A percentile compares a stretch with the other conserved stretches of the same genome.
Conservation (phyloP, 2,113 vertebrate genomes). For the Myotis davidii region DNA sequence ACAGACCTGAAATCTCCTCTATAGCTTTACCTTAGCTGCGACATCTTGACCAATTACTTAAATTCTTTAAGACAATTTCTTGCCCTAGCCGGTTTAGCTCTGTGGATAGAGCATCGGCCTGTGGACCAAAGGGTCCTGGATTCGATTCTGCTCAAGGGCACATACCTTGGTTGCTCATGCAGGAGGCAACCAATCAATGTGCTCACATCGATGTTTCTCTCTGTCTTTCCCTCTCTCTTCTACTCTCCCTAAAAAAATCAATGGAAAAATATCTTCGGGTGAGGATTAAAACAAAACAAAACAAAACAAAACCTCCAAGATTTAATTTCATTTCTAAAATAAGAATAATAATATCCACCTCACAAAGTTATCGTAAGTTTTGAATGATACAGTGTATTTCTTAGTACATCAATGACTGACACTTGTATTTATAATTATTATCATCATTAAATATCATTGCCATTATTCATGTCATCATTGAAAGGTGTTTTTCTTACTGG, state of each 20-base stretch:
- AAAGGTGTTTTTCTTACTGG: not conserved
- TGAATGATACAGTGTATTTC: not conserved
- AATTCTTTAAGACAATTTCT: not conserved
- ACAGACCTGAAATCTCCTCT: not conserved
- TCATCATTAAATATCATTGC: not conserved
- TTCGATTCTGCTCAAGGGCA: no score
- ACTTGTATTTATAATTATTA: not conserved
- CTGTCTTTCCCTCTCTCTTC: no score
- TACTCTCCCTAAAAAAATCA: no score
- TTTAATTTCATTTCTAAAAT: not conserved
- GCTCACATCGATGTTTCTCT: no score
- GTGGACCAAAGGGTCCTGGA: no score
- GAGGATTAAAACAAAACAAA: no score
- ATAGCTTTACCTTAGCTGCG: not conserved
- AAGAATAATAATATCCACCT: not conserved
- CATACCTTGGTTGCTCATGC: no score
- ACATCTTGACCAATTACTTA: not conserved
- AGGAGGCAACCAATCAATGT: no score
- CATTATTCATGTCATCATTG: not conserved
- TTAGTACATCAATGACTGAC: not conserved
- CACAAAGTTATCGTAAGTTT: not conserved
- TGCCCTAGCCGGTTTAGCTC: not conserved
- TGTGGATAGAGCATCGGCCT: no score
- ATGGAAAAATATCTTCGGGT: no score
- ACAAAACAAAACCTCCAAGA: not conserved